A percentile compares a stretch with the other conserved stretches of the same genome.
These are phyloP conservation scores for Drosophila ercepeae DNA, from an alignment of 1,140 invertebrate genomes.

Conservation along the genomic window DNA sequence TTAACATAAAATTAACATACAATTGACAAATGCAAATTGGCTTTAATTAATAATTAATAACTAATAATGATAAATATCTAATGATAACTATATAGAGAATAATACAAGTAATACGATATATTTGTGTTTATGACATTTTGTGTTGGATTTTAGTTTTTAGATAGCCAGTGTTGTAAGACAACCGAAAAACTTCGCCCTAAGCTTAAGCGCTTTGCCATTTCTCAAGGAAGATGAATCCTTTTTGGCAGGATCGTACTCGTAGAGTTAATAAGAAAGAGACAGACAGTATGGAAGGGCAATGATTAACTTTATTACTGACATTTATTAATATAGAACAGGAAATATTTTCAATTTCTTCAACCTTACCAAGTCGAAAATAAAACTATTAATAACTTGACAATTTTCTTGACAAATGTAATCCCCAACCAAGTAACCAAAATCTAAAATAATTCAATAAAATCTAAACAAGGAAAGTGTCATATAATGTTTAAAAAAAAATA, in stretches of 20 bases:
- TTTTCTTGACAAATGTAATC: slow-evolving; percentile 40
- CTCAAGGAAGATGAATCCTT: neutral
- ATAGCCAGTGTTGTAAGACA: slow-evolving; percentile 46
- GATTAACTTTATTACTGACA: slow-evolving; percentile 22
- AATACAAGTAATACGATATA: neutral
- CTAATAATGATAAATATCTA: slow-evolving; percentile 26
- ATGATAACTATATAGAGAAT: slow-evolving; percentile 18
- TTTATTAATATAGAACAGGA: slow-evolving; percentile 33
- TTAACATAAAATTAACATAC: slow-evolving; percentile 44
- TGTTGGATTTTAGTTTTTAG: slow-evolving; percentile 25
- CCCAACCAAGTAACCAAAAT: slow-evolving; percentile 5
- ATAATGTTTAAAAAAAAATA: slow-evolving; percentile 17
- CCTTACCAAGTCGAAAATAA: slow-evolving; percentile 14
- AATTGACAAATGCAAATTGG: slow-evolving; percentile 52
- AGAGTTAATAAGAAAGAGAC: too few species aligned
- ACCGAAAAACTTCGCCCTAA: slow-evolving; percentile 28
- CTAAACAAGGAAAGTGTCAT: slow-evolving; percentile 19
- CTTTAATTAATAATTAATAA: slow-evolving; percentile 65
- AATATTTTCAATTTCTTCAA: slow-evolving; percentile 36
- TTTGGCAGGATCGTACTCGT: slow-evolving; percentile 18
- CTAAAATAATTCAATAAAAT: slow-evolving; percentile 6
- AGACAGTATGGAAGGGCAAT: neutral
- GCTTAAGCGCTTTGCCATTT: slow-evolving; percentile 34
- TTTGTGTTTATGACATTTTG: neutral
- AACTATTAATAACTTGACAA: slow-evolving; percentile 34